A percentile compares a stretch with the other conserved stretches of the same genome.
Evolutionary conservation across 2,888 invertebrate genomes (phyloP).

Genomic region (Trachelus tabidus): DNA sequence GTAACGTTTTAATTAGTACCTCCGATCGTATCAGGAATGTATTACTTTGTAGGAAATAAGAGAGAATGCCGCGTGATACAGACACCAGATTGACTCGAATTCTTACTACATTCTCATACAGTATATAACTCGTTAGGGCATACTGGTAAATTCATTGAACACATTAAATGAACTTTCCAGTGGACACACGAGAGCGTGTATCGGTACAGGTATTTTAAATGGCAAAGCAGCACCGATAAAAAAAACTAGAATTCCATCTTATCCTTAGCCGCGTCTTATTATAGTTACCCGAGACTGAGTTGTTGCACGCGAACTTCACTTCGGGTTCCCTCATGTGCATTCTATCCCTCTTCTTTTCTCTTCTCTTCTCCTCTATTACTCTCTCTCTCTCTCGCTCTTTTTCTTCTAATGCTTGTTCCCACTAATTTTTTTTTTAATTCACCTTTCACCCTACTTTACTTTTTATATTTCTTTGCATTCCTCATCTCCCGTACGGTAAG

Average conservation of each 20-base stretch:
- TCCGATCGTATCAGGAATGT: conserved; percentile 19
- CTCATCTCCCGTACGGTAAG: not conserved
- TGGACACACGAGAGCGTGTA: not conserved
- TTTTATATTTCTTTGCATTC: not conserved
- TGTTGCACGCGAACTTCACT: conserved; percentile 1
- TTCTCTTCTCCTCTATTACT: not conserved
- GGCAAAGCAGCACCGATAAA: not conserved
- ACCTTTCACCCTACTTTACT: not conserved
- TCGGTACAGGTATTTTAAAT: not conserved
- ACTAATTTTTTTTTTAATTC: not conserved
- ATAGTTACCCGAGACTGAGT: conserved; percentile 1
- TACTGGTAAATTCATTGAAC: too few relatives aligned
- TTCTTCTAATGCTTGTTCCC: not conserved
- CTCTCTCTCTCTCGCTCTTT: conserved; percentile 4
- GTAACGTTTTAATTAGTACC: conserved; percentile 25
- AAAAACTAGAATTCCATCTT: not conserved
- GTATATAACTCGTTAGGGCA: too few relatives aligned
- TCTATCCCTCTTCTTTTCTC: not conserved
- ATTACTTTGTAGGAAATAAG: not conserved
- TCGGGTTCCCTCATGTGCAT: not conserved
- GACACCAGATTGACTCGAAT: too few relatives aligned
- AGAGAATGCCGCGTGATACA: too few relatives aligned
- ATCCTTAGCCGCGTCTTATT: conserved; percentile 2
- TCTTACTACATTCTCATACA: too few relatives aligned
- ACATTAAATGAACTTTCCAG: too few relatives aligned